phyloP scores from a whole-genome alignment of 2,888 invertebrate species.

The Polymixis lichenea region DNA sequence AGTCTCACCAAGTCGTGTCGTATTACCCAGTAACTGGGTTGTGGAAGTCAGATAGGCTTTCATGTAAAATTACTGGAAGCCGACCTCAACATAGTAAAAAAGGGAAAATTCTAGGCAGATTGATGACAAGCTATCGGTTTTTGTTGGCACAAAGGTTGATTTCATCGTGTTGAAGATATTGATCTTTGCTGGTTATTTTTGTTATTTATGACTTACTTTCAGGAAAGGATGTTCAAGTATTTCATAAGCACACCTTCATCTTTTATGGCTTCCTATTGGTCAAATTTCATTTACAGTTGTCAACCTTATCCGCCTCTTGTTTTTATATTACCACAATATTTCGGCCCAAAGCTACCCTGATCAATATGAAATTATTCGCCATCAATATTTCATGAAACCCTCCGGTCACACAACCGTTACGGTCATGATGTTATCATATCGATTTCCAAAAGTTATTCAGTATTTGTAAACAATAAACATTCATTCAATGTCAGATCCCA shows the following conservation, averaged over 20 bases:
- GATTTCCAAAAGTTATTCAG: conserved; percentile 27
- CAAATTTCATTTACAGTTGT: background rate
- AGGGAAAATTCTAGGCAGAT: background rate
- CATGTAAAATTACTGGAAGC: too few species aligned
- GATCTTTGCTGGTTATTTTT: background rate
- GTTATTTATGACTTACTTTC: background rate
- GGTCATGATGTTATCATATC: conserved; percentile 1
- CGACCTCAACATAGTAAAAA: too few species aligned
- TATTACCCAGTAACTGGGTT: too few species aligned
- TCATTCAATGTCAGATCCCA: conserved; percentile 39
- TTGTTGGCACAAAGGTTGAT: background rate
- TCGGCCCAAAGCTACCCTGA: background rate
- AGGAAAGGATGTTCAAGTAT: background rate
- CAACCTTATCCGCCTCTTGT: background rate
- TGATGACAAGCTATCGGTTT: background rate
- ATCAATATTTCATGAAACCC: conserved; percentile 44
- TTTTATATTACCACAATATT: too few species aligned
- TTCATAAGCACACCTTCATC: background rate
- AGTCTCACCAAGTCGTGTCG: too few species aligned
- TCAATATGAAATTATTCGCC: conserved; percentile 22
- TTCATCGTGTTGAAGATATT: background rate
- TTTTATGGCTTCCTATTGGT: background rate
- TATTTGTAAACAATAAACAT: conserved; percentile 48
- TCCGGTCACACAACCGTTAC: conserved; percentile 1
- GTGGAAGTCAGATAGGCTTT: too few species aligned